Conservation (phyloP, 2,888 invertebrate species). For the Tetramorium bicarinatum region DNA sequence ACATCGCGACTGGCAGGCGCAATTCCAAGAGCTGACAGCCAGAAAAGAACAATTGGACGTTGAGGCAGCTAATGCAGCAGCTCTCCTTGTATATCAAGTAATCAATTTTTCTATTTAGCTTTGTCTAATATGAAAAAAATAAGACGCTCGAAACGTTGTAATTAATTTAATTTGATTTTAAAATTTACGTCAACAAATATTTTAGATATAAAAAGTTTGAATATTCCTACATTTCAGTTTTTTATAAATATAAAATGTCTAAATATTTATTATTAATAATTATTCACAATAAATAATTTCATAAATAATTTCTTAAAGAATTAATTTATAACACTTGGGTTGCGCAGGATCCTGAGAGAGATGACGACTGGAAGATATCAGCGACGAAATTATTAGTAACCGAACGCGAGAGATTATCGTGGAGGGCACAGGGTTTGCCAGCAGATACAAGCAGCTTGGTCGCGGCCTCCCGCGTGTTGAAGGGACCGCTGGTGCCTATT, state of each 20-base stretch:
- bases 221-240: not conserved
- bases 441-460: conserved; percentile 86
- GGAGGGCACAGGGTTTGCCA: conserved; percentile 95
- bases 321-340: not conserved
- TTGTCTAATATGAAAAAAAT: not conserved
- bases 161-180: not conserved
- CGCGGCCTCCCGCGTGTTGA: conserved; percentile 83
- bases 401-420: conserved; percentile 93
- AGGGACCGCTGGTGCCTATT: conserved; percentile 90
- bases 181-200: not conserved
- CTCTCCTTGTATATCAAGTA: conserved; percentile 82
- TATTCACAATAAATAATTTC: not conserved
- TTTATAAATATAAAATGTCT: conserved; percentile 15
- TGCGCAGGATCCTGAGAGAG: conserved; percentile 73
- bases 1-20: conserved; percentile 93
- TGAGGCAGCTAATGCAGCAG: conserved; percentile 83
- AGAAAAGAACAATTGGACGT: conserved; percentile 79
- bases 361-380: conserved; percentile 79
- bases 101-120: not conserved
- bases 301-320: not conserved
- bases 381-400: conserved; percentile 83
- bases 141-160: not conserved
- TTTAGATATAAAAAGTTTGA: not conserved
- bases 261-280: not conserved
- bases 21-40: conserved; percentile 78